Base-by-base conservation (phyloP, 2,113 vertebrate genomes). In the Nesoenas mayeri region DNA sequence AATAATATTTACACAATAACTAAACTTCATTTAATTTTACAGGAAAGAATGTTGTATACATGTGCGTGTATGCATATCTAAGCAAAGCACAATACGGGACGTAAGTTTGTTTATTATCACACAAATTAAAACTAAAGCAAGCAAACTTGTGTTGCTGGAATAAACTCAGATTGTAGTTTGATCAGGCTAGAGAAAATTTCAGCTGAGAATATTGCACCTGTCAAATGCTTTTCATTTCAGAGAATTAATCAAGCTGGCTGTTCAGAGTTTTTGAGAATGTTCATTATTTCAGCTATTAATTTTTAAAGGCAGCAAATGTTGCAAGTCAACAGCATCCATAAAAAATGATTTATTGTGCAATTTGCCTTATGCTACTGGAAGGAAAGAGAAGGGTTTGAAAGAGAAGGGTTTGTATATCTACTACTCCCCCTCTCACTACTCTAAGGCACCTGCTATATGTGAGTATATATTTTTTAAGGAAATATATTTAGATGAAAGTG, bases 211-310 rank as follows among this genome's bases (percentile, higher is more conserved):
- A 98, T 93, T 97, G 84, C 75, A 97, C 93, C 93, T 97, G 95
- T 98, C 98, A 97, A 96, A 73, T 93, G 81, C 82, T 95, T 94
- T 97, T 97, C 96, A 96, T 96, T 97, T 96, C 95, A 97, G 95
- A 62, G 84, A 97, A 98, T 98, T 98, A 98, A 98, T 98, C 97
- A 98, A 97, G 89, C 78, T 97, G 97, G 91, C 14, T 61, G 74
- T 96, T 91, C 57, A 95, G 85, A 95, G 78, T 90, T 98, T 98
- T 95, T 89, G 78, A 95, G 95, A 97, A 96, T 97, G 96, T 97
- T 98, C 97, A 98, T 98, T 98, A 98, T 98, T 98, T 98, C 96
- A 97, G 94, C 97, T 97, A 98, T 98, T 98, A 98, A 98, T 98
- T 98, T 98, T 98, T 98, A 97, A 98, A 98, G 97, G 95, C 94